Evolutionary conservation across 92 coral and sea anemone genomes (phyloP), one percentile per base, ranked within the genome.

Genomic region (Porites evermanni): DNA sequence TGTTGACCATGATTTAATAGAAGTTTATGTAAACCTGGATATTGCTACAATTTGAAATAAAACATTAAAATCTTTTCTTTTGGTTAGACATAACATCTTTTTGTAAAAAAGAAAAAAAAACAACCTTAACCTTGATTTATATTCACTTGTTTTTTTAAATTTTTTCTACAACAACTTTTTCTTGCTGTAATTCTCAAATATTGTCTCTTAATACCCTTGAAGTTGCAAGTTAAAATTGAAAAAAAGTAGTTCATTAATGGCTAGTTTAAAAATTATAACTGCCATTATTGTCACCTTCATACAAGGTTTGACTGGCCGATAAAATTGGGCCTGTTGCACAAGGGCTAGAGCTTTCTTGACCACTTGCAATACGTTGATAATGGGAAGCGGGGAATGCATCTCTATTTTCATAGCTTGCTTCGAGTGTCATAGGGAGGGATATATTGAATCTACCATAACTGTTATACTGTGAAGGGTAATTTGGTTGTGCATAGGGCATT

Each of bases 291-390:
- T 64, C 74, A 74, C 54, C 72, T 75, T 84, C 76, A 75, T 84
- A 84, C 81, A 84, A 72, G 70, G 74, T 67, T 72, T 84, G 88
- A 79, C 75, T 76, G 64, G 88, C 81, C 61, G 81, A 38, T 79
- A 84, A 44, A 84, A 84, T 84, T 61, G 88, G 81, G 38, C 81
- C 88, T 84, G 76, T 47, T 72, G 76, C 56, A 70, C 53, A 70
- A 38, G 75, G 75, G 54, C 21, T 70, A 38, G 75, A 70, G 75
- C 12, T 72, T 72, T 72, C 76, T 72, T 72, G 76, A 44, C 76
- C 76, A 72, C 76, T 72, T 72, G 24, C 76, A 50, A 72, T 47
- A 50, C 23, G 76, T 47, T 38, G 76, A 18, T 13, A 72, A 47
- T 72, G 76, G 76, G 76, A 72, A 10, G 76, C 59, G 59, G 76